Evolutionary conservation across 2,888 invertebrate genomes (phyloP).

Genomic region (Tenthredo scrophulariae): DNA sequence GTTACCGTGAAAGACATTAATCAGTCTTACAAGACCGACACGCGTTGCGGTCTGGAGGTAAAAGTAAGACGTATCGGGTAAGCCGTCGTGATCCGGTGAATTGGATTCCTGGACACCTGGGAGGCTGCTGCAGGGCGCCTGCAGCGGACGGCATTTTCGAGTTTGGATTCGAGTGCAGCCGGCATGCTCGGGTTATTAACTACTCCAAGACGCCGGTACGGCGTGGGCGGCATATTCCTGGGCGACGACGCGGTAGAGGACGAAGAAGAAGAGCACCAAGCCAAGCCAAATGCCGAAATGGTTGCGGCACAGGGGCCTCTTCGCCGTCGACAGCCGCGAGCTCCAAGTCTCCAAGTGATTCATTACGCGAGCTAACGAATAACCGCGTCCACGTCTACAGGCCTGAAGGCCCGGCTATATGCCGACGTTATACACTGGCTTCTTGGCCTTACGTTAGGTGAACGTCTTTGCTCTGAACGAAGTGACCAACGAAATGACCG

Average conservation of each 20-base stretch:
- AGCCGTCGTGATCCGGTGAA: constrained; percentile 50
- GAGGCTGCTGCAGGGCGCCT: constrained; percentile 10
- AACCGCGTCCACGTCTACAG: constrained; percentile 50
- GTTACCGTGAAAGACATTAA: constrained; percentile 54
- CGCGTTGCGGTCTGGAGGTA: constrained; percentile 58
- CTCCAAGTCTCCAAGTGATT: constrained; percentile 65
- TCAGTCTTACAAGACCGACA: constrained; percentile 58
- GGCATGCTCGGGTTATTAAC: constrained; percentile 42
- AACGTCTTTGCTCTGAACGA: not conserved
- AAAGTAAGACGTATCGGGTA: constrained; percentile 63
- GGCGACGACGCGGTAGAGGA: constrained; percentile 30
- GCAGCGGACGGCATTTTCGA: not conserved
- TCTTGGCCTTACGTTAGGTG: constrained; percentile 9
- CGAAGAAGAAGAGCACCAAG: constrained; percentile 11
- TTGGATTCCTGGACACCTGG: constrained; percentile 53
- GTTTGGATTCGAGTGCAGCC: constrained; percentile 6
- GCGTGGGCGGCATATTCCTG: constrained; percentile 34
- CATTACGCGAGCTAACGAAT: constrained; percentile 73
- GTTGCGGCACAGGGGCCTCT: constrained; percentile 49
- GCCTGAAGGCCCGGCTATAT: not conserved
- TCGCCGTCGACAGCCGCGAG: constrained; percentile 61
- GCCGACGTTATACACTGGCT: not conserved
- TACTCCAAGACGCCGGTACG: constrained; percentile 28
- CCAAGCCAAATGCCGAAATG: not conserved
- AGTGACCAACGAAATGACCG: constrained; percentile 36